Conservation (phyloP, 2,113 vertebrate genomes). For the Eclectus roratus region DNA sequence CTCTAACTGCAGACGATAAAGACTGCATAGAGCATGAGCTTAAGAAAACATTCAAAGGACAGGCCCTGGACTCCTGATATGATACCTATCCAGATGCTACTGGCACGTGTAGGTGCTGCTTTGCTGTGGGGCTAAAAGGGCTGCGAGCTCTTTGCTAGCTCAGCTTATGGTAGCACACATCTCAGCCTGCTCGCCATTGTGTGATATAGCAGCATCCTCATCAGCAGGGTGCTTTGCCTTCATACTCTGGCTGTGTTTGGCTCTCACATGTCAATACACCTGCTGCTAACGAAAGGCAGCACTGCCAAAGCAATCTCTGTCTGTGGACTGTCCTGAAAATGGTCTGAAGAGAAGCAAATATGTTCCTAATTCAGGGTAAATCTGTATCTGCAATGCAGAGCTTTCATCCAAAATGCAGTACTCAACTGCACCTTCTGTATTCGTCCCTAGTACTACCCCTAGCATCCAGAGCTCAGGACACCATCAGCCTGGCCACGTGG, state of each 20-base stretch:
- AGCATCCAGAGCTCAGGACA: neutral
- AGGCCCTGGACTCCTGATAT: neutral
- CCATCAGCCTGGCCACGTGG: rapidly evolving
- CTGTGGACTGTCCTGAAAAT: neutral
- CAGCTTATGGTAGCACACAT: rapidly evolving
- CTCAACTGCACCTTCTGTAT: neutral
- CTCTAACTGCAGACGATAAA: neutral
- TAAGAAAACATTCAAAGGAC: neutral
- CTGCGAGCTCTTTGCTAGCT: neutral
- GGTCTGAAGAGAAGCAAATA: neutral
- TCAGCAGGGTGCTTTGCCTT: neutral
- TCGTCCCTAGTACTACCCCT: neutral
- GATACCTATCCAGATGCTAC: neutral
- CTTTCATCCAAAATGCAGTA: neutral
- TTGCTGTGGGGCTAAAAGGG: neutral
- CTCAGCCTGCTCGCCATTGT: rapidly evolving
- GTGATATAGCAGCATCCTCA: rapidly evolving
- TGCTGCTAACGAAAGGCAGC: neutral
- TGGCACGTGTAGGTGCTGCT: rapidly evolving
- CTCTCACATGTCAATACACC: neutral
- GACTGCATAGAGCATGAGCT: neutral
- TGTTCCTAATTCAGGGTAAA: neutral
- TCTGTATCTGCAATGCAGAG: neutral
- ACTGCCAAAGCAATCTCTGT: neutral
- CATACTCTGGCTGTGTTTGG: neutral